Conservation (phyloP, 2,797 vertebrate species). For the Syndactyla subalaris region DNA sequence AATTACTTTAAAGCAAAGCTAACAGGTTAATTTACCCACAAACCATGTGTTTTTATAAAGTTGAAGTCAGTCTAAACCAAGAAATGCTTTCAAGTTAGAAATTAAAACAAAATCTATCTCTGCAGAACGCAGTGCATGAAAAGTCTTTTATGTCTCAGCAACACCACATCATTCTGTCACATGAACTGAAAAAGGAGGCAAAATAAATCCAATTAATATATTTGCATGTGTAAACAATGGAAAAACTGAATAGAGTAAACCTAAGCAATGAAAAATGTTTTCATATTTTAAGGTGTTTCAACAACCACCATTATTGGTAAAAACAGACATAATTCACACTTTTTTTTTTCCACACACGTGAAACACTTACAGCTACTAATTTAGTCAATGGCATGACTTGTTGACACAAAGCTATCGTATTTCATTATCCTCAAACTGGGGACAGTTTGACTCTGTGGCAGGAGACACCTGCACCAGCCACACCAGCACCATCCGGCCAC, state of each 20-base stretch:
- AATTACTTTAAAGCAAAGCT: constrained; percentile 16
- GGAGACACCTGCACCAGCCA: neutral
- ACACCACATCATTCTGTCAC: neutral
- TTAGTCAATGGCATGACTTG: neutral
- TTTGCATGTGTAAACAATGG: neutral
- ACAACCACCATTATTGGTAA: neutral
- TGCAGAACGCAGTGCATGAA: neutral
- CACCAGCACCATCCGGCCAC: neutral
- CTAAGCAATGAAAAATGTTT: neutral
- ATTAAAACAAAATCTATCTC: neutral
- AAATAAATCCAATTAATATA: neutral
- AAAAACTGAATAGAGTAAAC: neutral
- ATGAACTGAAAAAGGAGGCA: neutral
- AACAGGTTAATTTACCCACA: neutral
- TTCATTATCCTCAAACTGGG: neutral
- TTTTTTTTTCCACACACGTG: neutral
- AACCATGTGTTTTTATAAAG: neutral
- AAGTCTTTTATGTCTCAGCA: neutral
- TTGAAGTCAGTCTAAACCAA: neutral
- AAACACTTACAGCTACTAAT: neutral
- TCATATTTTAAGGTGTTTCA: neutral
- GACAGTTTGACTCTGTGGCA: neutral
- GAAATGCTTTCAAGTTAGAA: neutral
- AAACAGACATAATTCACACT: neutral
- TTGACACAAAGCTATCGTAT: neutral